Percentiles rank a stretch among this genome's conserved stretches.
phyloP scores from a whole-genome alignment of 2,113 vertebrate species.

The Oncorhynchus nerka region DNA sequence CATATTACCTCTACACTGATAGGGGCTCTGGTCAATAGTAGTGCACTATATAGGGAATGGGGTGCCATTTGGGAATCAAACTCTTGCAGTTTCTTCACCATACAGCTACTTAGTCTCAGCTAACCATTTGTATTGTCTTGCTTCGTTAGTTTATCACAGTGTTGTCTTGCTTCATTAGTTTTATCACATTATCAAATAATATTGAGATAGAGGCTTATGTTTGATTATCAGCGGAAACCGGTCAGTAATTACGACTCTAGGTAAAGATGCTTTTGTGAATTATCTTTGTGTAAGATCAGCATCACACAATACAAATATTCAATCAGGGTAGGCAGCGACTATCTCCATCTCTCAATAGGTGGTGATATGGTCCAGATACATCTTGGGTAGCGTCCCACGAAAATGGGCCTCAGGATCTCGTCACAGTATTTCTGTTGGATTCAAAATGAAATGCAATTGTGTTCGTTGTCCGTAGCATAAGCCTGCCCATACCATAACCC shows the following conservation, averaged over 20 bases:
- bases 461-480: no score
- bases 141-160: conserved; percentile 38
- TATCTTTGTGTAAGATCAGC: conserved; percentile 44
- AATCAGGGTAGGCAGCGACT: conserved; percentile 20
- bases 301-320: conserved; percentile 36
- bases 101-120: conserved; percentile 45
- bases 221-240: conserved; percentile 36
- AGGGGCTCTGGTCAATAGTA: neutral
- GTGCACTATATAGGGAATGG: neutral
- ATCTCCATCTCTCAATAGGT: conserved; percentile 49
- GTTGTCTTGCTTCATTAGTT: conserved; percentile 27
- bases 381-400: no score
- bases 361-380: conserved; percentile 46
- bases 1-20: neutral
- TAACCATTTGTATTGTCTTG: conserved; percentile 33
- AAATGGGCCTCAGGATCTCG: no score
- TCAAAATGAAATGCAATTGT: no score
- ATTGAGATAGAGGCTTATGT: conserved; percentile 31
- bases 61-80: no score
- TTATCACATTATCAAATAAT: conserved; percentile 7
- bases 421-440: no score
- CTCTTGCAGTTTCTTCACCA: conserved; percentile 40
- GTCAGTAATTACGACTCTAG: conserved; percentile 24
- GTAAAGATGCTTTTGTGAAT: conserved; percentile 7
- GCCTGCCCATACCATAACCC: no score